A percentile compares a stretch with the other conserved stretches of the same genome.
Evolutionary conservation across 2,113 vertebrate species (phyloP).

Genomic region (Tachycineta bicolor): DNA sequence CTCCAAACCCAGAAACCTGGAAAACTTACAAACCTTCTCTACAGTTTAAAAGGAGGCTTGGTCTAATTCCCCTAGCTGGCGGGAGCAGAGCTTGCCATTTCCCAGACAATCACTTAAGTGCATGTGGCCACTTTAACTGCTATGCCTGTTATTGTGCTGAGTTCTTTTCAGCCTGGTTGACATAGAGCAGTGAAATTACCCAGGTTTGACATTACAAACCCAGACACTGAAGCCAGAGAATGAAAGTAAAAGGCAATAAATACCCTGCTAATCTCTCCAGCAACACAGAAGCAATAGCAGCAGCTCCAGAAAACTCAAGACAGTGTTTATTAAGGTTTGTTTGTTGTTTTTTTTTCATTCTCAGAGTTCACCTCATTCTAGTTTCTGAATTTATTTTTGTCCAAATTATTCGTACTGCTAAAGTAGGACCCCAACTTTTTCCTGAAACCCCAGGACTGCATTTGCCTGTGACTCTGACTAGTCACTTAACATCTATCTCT

Average conservation of each 20-base stretch:
- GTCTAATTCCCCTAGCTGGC: neutral
- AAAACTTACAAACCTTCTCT: neutral
- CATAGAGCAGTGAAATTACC: neutral
- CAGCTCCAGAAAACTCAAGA: neutral
- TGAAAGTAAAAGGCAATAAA: conserved; percentile 24
- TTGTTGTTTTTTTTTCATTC: neutral
- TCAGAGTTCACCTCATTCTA: neutral
- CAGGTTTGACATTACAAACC: neutral
- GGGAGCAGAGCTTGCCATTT: neutral
- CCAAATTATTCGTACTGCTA: rapidly evolving
- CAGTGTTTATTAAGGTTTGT: neutral
- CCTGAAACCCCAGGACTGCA: neutral
- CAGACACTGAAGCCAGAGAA: neutral
- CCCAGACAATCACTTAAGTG: conserved; percentile 1
- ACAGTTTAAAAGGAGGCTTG: neutral
- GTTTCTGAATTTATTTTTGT: neutral
- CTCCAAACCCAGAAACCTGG: neutral
- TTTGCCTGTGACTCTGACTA: neutral
- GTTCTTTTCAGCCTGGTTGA: neutral
- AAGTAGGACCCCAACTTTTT: neutral
- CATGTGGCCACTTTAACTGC: neutral
- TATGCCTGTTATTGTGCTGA: neutral
- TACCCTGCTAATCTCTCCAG: neutral
- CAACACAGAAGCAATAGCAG: conserved; percentile 9
- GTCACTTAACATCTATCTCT: neutral